Evolutionary conservation across 2,113 vertebrate genomes (phyloP), one percentile per base, ranked within the genome.

Genomic region (Dasyornis broadbenti): DNA sequence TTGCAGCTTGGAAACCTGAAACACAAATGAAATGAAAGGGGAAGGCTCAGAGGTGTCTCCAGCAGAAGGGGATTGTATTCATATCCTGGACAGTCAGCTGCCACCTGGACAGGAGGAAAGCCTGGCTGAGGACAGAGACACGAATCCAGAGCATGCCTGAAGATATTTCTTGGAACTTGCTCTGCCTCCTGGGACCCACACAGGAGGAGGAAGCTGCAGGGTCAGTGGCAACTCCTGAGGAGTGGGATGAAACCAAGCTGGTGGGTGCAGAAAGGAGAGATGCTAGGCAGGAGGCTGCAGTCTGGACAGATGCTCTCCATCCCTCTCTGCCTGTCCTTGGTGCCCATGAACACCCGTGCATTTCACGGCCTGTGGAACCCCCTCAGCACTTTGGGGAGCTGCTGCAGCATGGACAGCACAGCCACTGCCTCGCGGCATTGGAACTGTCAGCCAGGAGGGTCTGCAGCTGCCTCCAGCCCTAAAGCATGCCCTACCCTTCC

Each of bases 101-200:
- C 35, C 50, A 76, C 31, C 15, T 11, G 30, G 53, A 35, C 4
- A 9, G 8, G 22, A 84, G 22, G 44, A 71, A 70, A 86, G 57
- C 27, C 69, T 71, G 44, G 10, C 13, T 6, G 2, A 87, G 53
- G 61, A 44, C 49, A 91, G 77, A 64, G 17, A 17, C 40, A 45
- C 0, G 0, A 87, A 82, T 61, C 31, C 6, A 4, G 33, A 72
- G 6, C 31, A 23, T 9, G 10, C 30, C 61, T 5, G 3, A 64
- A 57, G 64, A 53, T 4, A 28, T 70, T 66, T 78, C 30, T 39
- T 61, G 40, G 77, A 84, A 47, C 18, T 63, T 54, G 14, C 47
- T 59, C 21, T 68, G 39, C 69, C 40, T 83, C 54, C 68, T 69
- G 59, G 40, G 59, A 73, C 59, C 30, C 57, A 35, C 21, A 27